A percentile compares a stretch with the other conserved stretches of the same genome.
phyloP scores from a whole-genome alignment of 2,113 vertebrate species.

The Austrofundulus limnaeus region DNA sequence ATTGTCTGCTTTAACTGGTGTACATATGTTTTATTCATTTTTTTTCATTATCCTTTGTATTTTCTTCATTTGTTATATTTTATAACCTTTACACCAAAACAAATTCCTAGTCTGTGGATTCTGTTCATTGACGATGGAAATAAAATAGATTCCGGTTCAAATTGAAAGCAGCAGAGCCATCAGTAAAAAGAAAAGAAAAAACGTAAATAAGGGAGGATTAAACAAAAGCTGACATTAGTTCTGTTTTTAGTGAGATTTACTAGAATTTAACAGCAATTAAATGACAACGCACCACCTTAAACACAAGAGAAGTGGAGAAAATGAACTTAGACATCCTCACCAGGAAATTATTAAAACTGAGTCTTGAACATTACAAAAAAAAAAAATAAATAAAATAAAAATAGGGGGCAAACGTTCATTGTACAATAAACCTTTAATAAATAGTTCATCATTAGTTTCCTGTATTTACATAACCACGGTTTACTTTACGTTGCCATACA shows the following conservation, averaged over 20 bases:
- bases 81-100: too few relatives aligned
- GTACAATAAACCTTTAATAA: slow-evolving; percentile 85
- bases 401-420: slow-evolving; percentile 61
- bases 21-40: too few relatives aligned
- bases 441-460: slow-evolving; percentile 83
- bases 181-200: slow-evolving; percentile 4
- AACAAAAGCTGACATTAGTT: background rate
- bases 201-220: slow-evolving; percentile 4
- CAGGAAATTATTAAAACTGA: background rate
- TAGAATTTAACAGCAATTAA: slow-evolving; percentile 13
- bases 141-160: too few relatives aligned
- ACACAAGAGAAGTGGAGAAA: too few relatives aligned
- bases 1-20: too few relatives aligned
- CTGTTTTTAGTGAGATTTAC: slow-evolving; percentile 13
- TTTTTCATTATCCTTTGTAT: too few relatives aligned
- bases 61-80: too few relatives aligned
- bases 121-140: too few relatives aligned
- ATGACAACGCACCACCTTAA: too few relatives aligned
- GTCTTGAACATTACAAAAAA: slow-evolving; percentile 4
- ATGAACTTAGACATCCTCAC: background rate
- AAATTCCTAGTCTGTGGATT: too few relatives aligned
- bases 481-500: slow-evolving; percentile 70
- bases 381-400: too few relatives aligned
- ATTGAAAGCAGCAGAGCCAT: too few relatives aligned
- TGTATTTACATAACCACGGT: slow-evolving; percentile 80